phyloP scores from a whole-genome alignment of 2,113 vertebrate species.

The Brienomyrus longianalis region DNA sequence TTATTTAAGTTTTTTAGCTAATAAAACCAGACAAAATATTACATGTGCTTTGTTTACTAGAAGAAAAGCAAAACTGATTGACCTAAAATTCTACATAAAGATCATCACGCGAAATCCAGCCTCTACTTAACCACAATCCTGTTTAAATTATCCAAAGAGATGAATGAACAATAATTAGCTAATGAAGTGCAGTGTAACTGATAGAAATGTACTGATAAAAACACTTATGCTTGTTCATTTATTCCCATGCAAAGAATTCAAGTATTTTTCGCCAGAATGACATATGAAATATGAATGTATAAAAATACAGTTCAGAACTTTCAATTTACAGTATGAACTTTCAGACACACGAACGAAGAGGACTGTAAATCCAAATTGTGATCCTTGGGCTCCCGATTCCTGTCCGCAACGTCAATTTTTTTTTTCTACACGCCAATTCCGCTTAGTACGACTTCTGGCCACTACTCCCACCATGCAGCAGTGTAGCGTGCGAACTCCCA shows the following conservation, averaged over 20 bases:
- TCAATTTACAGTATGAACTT: too few species aligned
- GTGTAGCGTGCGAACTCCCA: too few species aligned
- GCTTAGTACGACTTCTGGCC: too few species aligned
- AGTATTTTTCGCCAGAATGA: background rate
- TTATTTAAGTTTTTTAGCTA: background rate
- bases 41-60: background rate
- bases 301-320: background rate
- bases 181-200: background rate
- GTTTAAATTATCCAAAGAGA: background rate
- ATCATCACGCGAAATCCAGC: background rate
- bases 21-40: background rate
- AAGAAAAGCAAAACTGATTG: background rate
- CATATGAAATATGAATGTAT: background rate
- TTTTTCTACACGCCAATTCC: too few species aligned
- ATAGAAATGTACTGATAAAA: background rate
- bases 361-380: too few species aligned
- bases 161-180: background rate
- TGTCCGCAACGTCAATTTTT: too few species aligned
- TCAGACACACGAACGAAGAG: too few species aligned
- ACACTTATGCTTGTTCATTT: background rate
- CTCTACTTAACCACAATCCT: background rate
- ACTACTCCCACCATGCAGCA: too few species aligned
- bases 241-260: background rate
- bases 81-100: background rate
- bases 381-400: too few species aligned